phyloP scores from a whole-genome alignment of 1,140 invertebrate species.

The Steinernema feltiae region DNA sequence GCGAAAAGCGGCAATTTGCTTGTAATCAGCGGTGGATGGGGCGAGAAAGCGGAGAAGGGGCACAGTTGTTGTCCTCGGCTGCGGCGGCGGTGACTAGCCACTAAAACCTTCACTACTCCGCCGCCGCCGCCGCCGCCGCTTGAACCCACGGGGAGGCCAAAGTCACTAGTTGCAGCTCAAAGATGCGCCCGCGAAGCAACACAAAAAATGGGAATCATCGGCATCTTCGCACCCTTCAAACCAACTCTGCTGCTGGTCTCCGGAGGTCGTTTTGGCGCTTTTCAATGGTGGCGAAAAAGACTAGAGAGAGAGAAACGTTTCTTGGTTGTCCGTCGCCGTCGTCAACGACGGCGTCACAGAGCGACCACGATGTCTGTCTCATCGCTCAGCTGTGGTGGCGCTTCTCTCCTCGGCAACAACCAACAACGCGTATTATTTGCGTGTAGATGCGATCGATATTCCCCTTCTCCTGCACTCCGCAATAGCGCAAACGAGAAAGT shows the following conservation, averaged over 20 bases:
- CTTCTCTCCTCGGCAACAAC: neutral
- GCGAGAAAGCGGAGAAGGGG: neutral
- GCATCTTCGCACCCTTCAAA: conserved; percentile 2
- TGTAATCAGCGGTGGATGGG: conserved; percentile 9
- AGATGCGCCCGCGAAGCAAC: neutral
- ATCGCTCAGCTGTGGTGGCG: neutral
- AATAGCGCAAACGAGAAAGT: too few species aligned
- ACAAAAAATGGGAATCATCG: neutral
- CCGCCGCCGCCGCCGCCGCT: too few species aligned
- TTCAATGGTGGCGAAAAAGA: neutral
- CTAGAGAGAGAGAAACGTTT: too few species aligned
- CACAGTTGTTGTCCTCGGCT: conserved; percentile 13
- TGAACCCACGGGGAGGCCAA: too few species aligned
- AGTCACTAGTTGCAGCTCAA: too few species aligned
- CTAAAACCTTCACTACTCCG: too few species aligned
- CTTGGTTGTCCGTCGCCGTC: neutral
- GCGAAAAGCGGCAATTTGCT: conserved; percentile 11
- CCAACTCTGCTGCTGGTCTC: too few species aligned
- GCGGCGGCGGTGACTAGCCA: too few species aligned
- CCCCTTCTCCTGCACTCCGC: neutral
- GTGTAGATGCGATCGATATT: conserved; percentile 14
- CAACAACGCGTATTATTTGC: conserved; percentile 15
- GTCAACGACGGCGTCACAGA: neutral
- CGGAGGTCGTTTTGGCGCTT: neutral
- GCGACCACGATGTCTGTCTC: neutral